phyloP scores from a whole-genome alignment of 2,797 vertebrate species.

The Tarsius wallacei region DNA sequence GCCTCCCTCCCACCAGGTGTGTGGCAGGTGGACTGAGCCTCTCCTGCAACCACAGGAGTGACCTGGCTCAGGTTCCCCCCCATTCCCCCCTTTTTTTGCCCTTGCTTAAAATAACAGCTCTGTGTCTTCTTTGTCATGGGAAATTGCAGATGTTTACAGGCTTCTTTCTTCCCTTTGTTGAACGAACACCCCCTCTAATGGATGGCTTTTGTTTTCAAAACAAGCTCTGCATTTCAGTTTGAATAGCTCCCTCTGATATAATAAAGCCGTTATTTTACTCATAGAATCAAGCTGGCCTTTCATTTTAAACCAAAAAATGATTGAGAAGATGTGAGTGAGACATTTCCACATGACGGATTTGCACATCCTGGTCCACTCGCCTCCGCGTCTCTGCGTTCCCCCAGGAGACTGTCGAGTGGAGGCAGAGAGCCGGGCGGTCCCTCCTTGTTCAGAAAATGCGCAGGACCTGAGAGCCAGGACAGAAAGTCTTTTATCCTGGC shows the following conservation, averaged over 20 bases:
- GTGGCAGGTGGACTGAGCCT: not conserved
- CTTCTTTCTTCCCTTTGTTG: conserved; percentile 70
- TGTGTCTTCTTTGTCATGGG: not conserved
- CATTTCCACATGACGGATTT: conserved; percentile 37
- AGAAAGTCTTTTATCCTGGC: conserved; percentile 4
- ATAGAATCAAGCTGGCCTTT: conserved; percentile 71
- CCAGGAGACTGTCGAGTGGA: not conserved
- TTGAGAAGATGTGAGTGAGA: conserved; percentile 49
- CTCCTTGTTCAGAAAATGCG: not conserved
- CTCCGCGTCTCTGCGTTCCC: not conserved
- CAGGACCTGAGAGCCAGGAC: not conserved
- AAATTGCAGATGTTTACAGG: conserved; percentile 66
- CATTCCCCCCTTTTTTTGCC: conserved; percentile 35
- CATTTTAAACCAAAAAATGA: conserved; percentile 75
- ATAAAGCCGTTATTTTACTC: conserved; percentile 70
- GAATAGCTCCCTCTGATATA: conserved; percentile 58
- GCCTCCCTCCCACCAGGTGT: not conserved
- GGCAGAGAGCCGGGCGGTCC: not conserved
- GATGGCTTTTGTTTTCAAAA: conserved; percentile 77
- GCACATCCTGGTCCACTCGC: conserved; percentile 14
- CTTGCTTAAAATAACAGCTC: conserved; percentile 69
- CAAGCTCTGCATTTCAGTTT: conserved; percentile 57
- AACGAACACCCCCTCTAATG: conserved; percentile 50
- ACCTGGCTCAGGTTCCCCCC: not conserved
- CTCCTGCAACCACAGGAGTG: not conserved